Percentiles rank a stretch among this genome's conserved stretches.
These are phyloP conservation scores for Lymantria dispar DNA, from an alignment of 2,888 invertebrate species.

Conservation along the genomic window DNA sequence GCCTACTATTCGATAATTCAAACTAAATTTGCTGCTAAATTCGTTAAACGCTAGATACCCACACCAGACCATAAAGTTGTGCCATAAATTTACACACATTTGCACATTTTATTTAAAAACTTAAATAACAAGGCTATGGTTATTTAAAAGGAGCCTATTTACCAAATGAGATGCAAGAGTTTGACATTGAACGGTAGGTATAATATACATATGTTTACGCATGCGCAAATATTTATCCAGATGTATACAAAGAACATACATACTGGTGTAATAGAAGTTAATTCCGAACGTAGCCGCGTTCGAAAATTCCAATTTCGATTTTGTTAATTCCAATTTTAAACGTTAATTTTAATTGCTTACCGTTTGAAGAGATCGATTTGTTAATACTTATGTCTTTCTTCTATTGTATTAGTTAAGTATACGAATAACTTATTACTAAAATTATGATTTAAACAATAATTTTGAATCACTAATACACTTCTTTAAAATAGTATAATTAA, in stretches of 20 bases:
- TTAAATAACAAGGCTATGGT: not conserved
- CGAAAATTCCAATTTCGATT: conserved; percentile 21
- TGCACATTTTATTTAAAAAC: not conserved
- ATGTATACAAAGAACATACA: conserved; percentile 31
- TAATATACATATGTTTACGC: conserved; percentile 43
- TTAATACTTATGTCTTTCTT: no score
- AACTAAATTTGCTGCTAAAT: no score
- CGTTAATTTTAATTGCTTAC: not conserved
- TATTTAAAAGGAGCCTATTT: conserved; percentile 17
- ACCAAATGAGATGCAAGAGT: conserved; percentile 54
- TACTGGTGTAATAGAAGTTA: conserved; percentile 16
- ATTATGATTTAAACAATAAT: no score
- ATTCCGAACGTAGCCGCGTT: conserved; percentile 24
- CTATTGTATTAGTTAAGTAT: no score
- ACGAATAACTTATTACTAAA: no score
- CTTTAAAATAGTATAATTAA: no score
- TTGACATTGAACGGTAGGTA: conserved; percentile 57
- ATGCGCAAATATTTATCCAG: conserved; percentile 66
- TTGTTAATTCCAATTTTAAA: conserved; percentile 10
- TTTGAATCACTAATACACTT: no score
- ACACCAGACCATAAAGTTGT: not conserved
- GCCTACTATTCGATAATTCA: not conserved
- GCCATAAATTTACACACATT: not conserved
- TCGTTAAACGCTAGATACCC: no score
- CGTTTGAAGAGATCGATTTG: no score